Base-by-base conservation (phyloP, 92 coral and sea anemone species). In the Zoanthus solanderi region DNA sequence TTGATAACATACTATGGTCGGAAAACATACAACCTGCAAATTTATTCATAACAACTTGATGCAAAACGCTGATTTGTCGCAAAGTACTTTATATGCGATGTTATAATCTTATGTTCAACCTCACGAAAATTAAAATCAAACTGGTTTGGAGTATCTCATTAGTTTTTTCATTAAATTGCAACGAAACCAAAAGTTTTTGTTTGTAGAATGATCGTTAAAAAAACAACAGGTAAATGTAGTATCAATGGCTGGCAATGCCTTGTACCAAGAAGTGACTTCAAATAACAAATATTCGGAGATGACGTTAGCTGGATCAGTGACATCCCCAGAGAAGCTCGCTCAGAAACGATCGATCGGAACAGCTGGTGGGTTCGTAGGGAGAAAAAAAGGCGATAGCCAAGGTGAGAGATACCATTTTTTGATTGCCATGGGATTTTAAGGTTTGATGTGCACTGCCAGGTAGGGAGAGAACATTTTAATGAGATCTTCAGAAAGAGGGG, bases 191-290 rank as follows among this genome's bases (percentile, higher is more conserved):
- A 28, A 17, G 18, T 67, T 65, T 66, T 48, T 81, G 66, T 81
- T 66, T 71, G 47, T 50, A 50, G 60, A 42, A 44, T 81, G 18
- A 18, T 66, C 7, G 8, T 7, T 46, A 81, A 81, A 67, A 61
- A 81, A 81, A 66, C 63, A 67, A 56, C 85, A 81, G 85, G 75
- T 81, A 23, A 23, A 47, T 12, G 15, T 66, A 9, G n/a, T 47
- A 16, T 66, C 60, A 81, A 0, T 80, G 85, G 85, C 30, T 67
- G 63, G 12, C 12, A 7, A 81, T 45, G 0, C 15, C 63, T 69
- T 81, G 56, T 17, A 65, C 44, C 85, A 81, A 47, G 58, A 73
- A 81, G 85, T 81, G 75, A 81, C 75, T 81, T 81, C 85, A 81
- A 81, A 81, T 73, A 65, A 42, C 75, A 81, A 81, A 81, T 65